Evolutionary conservation across 92 coral and sea anemone species (phyloP).

Genomic region (Paramuricea clavata): DNA sequence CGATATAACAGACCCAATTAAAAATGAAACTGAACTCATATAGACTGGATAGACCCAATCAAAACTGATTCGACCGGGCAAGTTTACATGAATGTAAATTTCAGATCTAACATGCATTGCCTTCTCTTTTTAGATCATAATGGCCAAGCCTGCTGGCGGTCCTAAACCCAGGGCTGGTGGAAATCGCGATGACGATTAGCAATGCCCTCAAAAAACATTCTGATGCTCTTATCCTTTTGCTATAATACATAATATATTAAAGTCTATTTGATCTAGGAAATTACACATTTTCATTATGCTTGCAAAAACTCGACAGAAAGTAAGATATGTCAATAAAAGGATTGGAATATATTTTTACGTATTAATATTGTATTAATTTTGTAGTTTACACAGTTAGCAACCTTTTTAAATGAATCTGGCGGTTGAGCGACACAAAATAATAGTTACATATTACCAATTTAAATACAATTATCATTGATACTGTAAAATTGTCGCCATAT

Average conservation of each 20-base stretch:
- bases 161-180: conserved; percentile 88
- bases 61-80: too few relatives aligned
- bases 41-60: too few relatives aligned
- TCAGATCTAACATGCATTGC: not conserved
- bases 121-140: conserved; percentile 78
- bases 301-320: not conserved
- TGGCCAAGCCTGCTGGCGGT: conserved; percentile 99
- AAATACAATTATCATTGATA: too few relatives aligned
- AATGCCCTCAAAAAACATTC: not conserved
- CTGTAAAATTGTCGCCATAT: too few relatives aligned
- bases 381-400: too few relatives aligned
- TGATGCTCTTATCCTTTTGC: conserved; percentile 8
- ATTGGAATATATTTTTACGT: not conserved
- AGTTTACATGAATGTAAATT: too few relatives aligned
- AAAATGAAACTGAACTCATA: too few relatives aligned
- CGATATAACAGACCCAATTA: too few relatives aligned
- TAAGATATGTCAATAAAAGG: not conserved
- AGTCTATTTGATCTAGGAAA: not conserved
- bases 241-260: not conserved
- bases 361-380: too few relatives aligned
- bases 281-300: not conserved
- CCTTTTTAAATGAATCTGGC: too few relatives aligned
- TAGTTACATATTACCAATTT: too few relatives aligned
- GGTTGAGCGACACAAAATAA: too few relatives aligned
- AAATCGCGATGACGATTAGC: conserved; percentile 91